Base-by-base conservation (phyloP, 2,888 invertebrate genomes). In the Melitaea athalia region DNA sequence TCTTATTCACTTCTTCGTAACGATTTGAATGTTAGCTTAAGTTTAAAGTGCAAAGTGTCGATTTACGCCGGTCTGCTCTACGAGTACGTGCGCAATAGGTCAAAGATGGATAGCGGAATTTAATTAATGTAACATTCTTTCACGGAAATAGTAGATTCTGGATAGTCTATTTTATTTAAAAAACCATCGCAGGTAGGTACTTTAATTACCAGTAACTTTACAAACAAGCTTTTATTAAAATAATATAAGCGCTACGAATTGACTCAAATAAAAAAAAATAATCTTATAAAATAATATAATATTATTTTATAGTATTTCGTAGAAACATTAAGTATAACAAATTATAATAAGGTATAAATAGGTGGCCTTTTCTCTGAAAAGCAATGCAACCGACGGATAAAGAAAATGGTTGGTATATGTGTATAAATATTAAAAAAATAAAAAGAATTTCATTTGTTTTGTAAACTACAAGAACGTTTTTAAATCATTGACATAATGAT, bases 81-180 rank as follows among this genome's bases (percentile, higher is more conserved):
- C 14, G 31, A 7, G 14, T 5, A 38, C 14, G 31, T 11, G 14
- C 31, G 60, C 65, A 65, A 67, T 67, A 64, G 62, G 68, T 68
- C 62, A 64, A 70, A 71, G 65, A 64, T 63, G 57, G 63, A 62
- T 64, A 69, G 59, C 67, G 69, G 70, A 71, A 69, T 74, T 72
- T 71, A 74, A 74, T 74, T 72, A 72, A 66, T 72, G 63, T 71
- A 60, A 70, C 69, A 63, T 72, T 72, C 67, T 70, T 12, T 52
- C 24, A 52, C 17, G 24, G 12, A 52, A 52, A 52, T 52, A 24
- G 12, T 11, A 52, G 24, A 17, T 70, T 72, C 42, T 57, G 38
- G 49, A 64, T 57, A 31, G 50, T 61, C 55, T 61, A 47, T 60
- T 52, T 52, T 24, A 38, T 57, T 52, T 52, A 10, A 14, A 52